A percentile compares a stretch with the other conserved stretches of the same genome.
These are phyloP conservation scores for Odiellus spinosus DNA, from an alignment of 2,888 invertebrate species.

Conservation along the genomic window DNA sequence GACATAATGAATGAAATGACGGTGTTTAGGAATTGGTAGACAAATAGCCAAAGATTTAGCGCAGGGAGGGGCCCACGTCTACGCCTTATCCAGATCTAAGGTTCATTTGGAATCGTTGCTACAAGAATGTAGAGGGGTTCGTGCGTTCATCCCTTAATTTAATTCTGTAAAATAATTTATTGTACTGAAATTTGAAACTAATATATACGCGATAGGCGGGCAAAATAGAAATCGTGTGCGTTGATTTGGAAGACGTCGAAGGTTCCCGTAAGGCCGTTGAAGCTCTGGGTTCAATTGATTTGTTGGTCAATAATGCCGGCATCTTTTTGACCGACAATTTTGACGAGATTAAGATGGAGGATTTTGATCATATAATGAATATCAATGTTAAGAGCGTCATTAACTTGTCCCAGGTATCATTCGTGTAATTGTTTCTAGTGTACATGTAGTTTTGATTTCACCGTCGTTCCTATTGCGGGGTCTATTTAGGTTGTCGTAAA, in stretches of 20 bases:
- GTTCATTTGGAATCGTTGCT: constrained; percentile 39
- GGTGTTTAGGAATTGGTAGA: constrained; percentile 43
- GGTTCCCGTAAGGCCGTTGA: constrained; percentile 45
- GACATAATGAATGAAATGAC: no score
- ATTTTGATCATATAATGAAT: constrained; percentile 41
- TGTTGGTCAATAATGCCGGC: constrained; percentile 84
- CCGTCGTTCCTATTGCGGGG: no score
- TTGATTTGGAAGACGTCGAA: constrained; percentile 61
- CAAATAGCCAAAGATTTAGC: constrained; percentile 52
- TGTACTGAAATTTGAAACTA: no score
- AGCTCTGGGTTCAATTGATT: constrained; percentile 52
- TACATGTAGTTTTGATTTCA: no score
- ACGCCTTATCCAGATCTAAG: constrained; percentile 55
- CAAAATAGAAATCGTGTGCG: constrained; percentile 44
- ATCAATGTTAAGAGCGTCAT: constrained; percentile 40
- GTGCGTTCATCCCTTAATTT: no score
- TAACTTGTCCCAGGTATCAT: constrained; percentile 62
- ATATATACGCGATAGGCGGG: constrained; percentile 17
- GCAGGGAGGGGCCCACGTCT: constrained; percentile 52
- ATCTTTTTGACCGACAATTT: constrained; percentile 53
- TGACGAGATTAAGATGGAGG: constrained; percentile 45
- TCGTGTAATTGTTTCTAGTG: no score
- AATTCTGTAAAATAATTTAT: no score
- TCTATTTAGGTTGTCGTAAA: constrained; percentile 47
- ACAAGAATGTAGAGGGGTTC: no score